Evolutionary conservation across 2,888 invertebrate species (phyloP).

Genomic region (Agrotis ipsilon): DNA sequence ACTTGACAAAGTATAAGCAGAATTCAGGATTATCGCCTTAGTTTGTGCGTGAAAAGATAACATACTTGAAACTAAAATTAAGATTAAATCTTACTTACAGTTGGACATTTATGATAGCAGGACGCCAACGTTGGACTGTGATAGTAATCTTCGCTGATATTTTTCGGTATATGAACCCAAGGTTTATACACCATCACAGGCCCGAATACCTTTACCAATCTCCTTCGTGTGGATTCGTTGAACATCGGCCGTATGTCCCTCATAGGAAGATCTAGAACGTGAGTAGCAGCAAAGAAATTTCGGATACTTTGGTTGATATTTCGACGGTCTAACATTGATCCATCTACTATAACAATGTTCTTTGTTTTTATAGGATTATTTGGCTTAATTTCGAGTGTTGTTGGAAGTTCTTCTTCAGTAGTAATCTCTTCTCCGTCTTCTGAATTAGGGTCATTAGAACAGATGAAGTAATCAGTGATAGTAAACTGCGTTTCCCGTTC

Average conservation of each 20-base stretch:
- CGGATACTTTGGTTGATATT: slow-evolving; percentile 79
- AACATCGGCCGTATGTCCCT: slow-evolving; percentile 67
- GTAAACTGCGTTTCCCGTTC: slow-evolving; percentile 68
- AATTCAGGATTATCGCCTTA: too few relatives aligned
- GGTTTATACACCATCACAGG: slow-evolving; percentile 80
- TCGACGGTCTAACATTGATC: slow-evolving; percentile 68
- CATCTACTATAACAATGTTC: slow-evolving; percentile 77
- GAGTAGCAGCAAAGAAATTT: slow-evolving; percentile 83
- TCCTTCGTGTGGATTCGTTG: slow-evolving; percentile 72
- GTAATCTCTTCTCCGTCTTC: slow-evolving; percentile 6
- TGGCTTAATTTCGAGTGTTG: not conserved
- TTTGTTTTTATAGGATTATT: slow-evolving; percentile 43
- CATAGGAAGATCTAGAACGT: slow-evolving; percentile 78
- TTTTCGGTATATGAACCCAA: slow-evolving; percentile 75
- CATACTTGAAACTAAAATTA: too few relatives aligned
- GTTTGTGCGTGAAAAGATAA: too few relatives aligned
- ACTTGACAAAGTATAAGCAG: too few relatives aligned
- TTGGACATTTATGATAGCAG: slow-evolving; percentile 84
- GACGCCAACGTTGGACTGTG: slow-evolving; percentile 77
- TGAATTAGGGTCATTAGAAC: slow-evolving; percentile 49
- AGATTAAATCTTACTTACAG: slow-evolving; percentile 67
- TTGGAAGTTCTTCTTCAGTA: slow-evolving; percentile 25
- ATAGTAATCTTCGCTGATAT: slow-evolving; percentile 71
- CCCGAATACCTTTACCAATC: slow-evolving; percentile 72
- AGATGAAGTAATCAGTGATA: slow-evolving; percentile 75